Evolutionary conservation across 2,113 vertebrate genomes (phyloP), one percentile per base, ranked within the genome.

Genomic region (Fregetta grallaria): DNA sequence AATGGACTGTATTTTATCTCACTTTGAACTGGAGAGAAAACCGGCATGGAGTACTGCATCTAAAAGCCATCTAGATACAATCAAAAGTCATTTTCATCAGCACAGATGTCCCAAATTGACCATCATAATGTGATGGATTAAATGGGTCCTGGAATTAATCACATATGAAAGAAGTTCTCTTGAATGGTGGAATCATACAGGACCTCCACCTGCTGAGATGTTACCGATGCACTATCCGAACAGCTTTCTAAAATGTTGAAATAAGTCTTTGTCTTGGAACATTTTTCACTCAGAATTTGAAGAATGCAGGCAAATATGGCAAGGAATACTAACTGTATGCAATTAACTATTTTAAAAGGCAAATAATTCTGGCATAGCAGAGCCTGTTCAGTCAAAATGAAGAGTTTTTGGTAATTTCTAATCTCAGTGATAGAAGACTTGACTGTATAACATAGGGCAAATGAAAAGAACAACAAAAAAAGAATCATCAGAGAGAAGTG

Each of bases 31-130:
- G 55, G 36, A 90, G 58, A 91, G 77, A 80, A 90, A 94, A 82
- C 73, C 25, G 16, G 89, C 71, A 93, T 63, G 71, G 67, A 95
- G 71, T 88, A 94, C 81, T 70, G 58, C 80, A 92, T 88, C 81
- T 94, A 91, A 97, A 97, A 97, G 95, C 93, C 91, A 91, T 88
- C 94, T 88, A 96, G 58, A 85, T 88, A 94, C 94, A 96, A 97
- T 96, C 96, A 96, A 59, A 95, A 96, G 95, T 91, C 32, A 97
- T 97, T 97, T 96, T 97, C 95, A 97, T 96, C 95, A 97, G 95
- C 76, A 67, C 91, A 90, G 89, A 91, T 95, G 92, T 77, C 66
- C 84, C 77, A 95, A 90, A 96, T 96, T 94, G 96, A 95, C 92
- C 70, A 85, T 71, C 62, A 88, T 82, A 96, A 96, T 90, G 95